phyloP scores from a whole-genome alignment of 2,113 vertebrate genomes.

The Festucalex cinctus region DNA sequence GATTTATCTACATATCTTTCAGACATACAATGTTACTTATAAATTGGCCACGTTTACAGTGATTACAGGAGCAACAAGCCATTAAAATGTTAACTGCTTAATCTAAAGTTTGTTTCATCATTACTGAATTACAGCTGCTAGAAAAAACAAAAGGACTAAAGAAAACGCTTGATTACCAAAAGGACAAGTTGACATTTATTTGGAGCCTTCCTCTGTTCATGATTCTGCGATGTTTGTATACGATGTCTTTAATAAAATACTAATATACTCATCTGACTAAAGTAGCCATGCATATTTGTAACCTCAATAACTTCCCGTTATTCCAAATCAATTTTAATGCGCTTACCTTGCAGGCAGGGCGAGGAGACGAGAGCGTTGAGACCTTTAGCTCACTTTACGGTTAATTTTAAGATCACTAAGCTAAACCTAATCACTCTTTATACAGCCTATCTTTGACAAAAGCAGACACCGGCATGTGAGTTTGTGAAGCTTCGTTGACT shows the following conservation, averaged over 20 bases:
- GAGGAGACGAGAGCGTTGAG: background rate
- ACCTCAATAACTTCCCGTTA: background rate
- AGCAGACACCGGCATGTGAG: slow-evolving; percentile 37
- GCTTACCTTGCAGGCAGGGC: slow-evolving; percentile 49
- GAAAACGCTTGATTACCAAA: background rate
- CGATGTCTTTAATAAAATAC: background rate
- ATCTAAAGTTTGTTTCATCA: background rate
- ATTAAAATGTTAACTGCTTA: background rate
- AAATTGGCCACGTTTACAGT: background rate
- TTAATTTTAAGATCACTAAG: slow-evolving; percentile 16
- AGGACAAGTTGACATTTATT: background rate
- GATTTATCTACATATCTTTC: background rate
- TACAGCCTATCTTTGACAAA: slow-evolving; percentile 47
- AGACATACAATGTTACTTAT: background rate
- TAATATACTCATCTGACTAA: background rate
- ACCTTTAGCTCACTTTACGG: slow-evolving; percentile 21
- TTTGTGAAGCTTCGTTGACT: slow-evolving; percentile 68
- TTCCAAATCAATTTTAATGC: slow-evolving; percentile 12
- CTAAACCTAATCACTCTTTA: slow-evolving; percentile 35
- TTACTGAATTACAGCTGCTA: background rate
- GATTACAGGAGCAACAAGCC: background rate
- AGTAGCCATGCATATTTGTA: background rate
- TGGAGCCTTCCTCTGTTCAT: background rate
- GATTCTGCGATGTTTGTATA: background rate
- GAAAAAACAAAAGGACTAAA: background rate